phyloP scores from a whole-genome alignment of 2,888 invertebrate genomes.

The Anthrax anthrax region DNA sequence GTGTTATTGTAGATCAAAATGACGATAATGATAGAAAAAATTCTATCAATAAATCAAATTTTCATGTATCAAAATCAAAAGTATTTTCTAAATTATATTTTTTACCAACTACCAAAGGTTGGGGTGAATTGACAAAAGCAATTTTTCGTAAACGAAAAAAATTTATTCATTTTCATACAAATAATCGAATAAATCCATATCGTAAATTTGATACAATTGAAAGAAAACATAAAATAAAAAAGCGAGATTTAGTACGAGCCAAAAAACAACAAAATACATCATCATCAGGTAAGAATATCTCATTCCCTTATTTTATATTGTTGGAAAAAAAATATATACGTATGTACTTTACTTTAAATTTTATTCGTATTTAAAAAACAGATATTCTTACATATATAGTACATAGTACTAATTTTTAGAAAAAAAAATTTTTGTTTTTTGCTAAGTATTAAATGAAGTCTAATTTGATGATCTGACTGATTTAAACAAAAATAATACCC shows the following conservation, averaged over 20 bases:
- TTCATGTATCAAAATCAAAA: not conserved
- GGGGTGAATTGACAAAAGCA: slow-evolving; percentile 9
- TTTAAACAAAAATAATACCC: too few relatives aligned
- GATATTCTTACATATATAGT: too few relatives aligned
- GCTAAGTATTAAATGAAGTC: too few relatives aligned
- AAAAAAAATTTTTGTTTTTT: too few relatives aligned
- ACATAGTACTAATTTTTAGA: too few relatives aligned
- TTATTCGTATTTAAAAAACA: too few relatives aligned
- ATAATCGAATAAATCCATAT: slow-evolving; percentile 2
- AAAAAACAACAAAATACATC: not conserved
- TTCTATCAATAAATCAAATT: not conserved
- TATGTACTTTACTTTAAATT: too few relatives aligned
- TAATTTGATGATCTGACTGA: too few relatives aligned
- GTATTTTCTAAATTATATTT: slow-evolving; percentile 6
- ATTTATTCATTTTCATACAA: not conserved
- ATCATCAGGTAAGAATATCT: slow-evolving; percentile 6
- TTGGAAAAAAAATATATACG: too few relatives aligned
- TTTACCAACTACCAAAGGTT: slow-evolving; percentile 2
- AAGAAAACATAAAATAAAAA: slow-evolving; percentile 15
- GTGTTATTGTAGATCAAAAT: not conserved
- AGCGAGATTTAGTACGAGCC: slow-evolving; percentile 13
- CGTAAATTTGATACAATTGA: slow-evolving; percentile 12
- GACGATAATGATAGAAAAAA: not conserved
- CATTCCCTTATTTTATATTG: too few relatives aligned
- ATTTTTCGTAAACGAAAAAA: slow-evolving; percentile 3